phyloP scores from a whole-genome alignment of 1,140 invertebrate species.

The Pseudomyrmex gracilis region DNA sequence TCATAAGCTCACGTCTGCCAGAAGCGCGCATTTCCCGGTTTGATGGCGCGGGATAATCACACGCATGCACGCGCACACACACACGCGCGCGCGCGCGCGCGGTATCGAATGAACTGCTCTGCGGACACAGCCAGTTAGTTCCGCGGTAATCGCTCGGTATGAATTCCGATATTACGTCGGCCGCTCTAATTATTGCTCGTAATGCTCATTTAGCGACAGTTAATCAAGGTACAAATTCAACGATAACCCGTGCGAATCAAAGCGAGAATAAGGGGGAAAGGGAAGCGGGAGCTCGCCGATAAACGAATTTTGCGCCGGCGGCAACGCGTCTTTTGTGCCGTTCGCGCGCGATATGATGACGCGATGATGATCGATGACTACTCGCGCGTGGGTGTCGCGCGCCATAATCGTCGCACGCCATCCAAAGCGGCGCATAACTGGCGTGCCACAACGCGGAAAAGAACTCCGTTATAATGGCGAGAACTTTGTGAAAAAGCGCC shows the following conservation, averaged over 20 bases:
- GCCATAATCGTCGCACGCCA: conserved; percentile 10
- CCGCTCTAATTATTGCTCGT: conserved; percentile 58
- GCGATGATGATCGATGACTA: not conserved
- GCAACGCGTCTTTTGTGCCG: not conserved
- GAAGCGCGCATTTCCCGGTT: conserved; percentile 49
- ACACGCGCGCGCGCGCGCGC: too few relatives aligned
- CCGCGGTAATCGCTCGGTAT: conserved; percentile 52
- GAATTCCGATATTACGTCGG: conserved; percentile 65
- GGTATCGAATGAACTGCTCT: conserved; percentile 60
- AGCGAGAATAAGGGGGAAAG: not conserved
- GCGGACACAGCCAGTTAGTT: conserved; percentile 67
- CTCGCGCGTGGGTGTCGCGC: not conserved
- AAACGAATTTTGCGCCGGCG: not conserved
- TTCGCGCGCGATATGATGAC: conserved; percentile 6
- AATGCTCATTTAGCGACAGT: conserved; percentile 63
- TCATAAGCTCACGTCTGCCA: conserved; percentile 53
- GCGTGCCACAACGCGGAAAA: conserved; percentile 11
- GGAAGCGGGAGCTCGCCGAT: not conserved
- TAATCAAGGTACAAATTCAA: conserved; percentile 60
- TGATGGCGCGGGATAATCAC: conserved; percentile 65
- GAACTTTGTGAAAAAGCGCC: conserved; percentile 56
- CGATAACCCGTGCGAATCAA: not conserved
- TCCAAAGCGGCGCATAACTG: conserved; percentile 33
- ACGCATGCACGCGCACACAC: not conserved
- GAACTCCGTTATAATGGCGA: conserved; percentile 18